A percentile compares a stretch with the other conserved stretches of the same genome.
Conservation (phyloP, 2,113 vertebrate species). For the Felis catus region DNA sequence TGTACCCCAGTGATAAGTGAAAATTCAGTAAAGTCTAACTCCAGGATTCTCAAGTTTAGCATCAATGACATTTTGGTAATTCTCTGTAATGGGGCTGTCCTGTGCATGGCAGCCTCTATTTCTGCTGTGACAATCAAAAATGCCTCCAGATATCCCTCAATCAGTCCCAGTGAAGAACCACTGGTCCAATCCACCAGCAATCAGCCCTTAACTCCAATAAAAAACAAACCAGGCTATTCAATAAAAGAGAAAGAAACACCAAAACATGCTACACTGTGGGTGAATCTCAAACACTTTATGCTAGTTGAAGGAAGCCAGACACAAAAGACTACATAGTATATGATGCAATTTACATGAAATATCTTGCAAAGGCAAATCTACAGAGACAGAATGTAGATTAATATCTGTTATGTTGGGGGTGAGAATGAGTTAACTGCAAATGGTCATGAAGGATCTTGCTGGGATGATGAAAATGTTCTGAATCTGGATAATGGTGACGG, state of each 20-base stretch:
- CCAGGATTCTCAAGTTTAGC: neutral
- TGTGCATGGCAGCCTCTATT: neutral
- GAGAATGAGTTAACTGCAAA: no score
- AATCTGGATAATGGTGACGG: neutral
- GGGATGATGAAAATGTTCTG: neutral
- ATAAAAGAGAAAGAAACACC: neutral
- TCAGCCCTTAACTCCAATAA: neutral
- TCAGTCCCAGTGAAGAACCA: neutral
- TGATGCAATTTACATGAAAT: neutral
- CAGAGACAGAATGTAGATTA: fast-evolving
- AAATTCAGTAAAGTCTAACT: neutral
- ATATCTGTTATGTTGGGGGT: neutral
- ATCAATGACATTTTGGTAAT: fast-evolving
- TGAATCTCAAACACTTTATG: neutral
- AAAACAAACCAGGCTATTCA: neutral
- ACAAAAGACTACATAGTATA: neutral
- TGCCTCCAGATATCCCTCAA: neutral
- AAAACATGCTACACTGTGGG: fast-evolving
- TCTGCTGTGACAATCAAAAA: neutral
- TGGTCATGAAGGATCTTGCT: fast-evolving
- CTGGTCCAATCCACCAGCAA: neutral
- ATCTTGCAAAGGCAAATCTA: neutral
- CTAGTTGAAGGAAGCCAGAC: neutral
- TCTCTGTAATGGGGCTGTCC: neutral
- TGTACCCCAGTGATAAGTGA: no score